Evolutionary conservation across 2,888 invertebrate genomes (phyloP).

Genomic region (Agriopis leucophaearia): DNA sequence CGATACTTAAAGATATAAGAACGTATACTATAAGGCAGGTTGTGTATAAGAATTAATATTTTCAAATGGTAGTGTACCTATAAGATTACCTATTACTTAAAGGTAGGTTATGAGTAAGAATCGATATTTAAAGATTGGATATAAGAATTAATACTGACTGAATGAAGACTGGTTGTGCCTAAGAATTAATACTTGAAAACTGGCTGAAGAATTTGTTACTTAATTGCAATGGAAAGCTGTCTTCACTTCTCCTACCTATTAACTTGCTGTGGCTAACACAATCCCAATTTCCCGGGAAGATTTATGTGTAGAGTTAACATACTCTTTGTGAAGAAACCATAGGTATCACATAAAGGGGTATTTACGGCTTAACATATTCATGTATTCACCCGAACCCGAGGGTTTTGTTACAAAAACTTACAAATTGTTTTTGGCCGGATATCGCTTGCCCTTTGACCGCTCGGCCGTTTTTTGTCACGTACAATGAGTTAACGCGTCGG

Average conservation of each 20-base stretch:
- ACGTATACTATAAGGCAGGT: no score
- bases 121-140: no score
- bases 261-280: slow-evolving; percentile 23
- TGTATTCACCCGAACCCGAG: slow-evolving; percentile 61
- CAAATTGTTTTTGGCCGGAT: slow-evolving; percentile 72
- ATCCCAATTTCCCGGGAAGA: slow-evolving; percentile 35
- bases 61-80: no score
- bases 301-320: slow-evolving; percentile 38
- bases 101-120: no score
- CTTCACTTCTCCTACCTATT: neutral
- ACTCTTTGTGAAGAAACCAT: slow-evolving; percentile 46
- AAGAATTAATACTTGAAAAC: no score
- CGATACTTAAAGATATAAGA: no score
- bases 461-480: slow-evolving; percentile 53
- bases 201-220: no score
- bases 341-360: slow-evolving; percentile 55
- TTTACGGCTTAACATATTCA: slow-evolving; percentile 65
- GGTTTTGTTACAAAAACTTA: slow-evolving; percentile 66
- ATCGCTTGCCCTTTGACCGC: slow-evolving; percentile 63
- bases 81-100: no score
- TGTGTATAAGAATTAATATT: no score
- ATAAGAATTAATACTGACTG: no score
- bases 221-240: neutral
- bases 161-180: no score
- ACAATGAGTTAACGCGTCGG: slow-evolving; percentile 45